Evolutionary conservation across 2,113 vertebrate species (phyloP).

Genomic region (Cariama cristata): DNA sequence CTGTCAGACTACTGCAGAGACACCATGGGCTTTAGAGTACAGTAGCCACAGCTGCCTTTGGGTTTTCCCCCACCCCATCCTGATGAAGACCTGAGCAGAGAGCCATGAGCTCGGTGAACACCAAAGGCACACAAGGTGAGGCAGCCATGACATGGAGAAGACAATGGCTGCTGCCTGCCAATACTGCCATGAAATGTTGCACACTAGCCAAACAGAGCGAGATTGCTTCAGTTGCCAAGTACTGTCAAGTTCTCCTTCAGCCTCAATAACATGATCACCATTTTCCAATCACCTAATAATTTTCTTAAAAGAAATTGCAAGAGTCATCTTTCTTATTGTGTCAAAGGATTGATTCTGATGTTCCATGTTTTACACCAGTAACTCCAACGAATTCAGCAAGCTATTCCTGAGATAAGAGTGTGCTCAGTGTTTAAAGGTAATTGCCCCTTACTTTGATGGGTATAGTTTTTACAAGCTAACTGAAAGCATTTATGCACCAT

Average conservation of each 20-base stretch:
- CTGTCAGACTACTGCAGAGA: background rate
- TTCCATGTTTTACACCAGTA: background rate
- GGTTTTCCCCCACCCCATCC: background rate
- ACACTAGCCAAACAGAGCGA: background rate
- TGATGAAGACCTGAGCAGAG: background rate
- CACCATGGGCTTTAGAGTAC: background rate
- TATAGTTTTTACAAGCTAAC: background rate
- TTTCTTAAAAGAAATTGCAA: background rate
- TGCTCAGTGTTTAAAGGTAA: background rate
- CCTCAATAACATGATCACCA: background rate
- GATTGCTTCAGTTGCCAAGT: background rate
- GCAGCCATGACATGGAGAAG: background rate
- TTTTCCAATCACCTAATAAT: background rate
- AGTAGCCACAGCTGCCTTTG: background rate
- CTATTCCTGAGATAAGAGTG: background rate
- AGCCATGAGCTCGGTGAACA: no score
- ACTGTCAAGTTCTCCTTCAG: background rate
- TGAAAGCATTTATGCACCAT: background rate
- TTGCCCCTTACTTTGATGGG: background rate
- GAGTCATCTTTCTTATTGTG: background rate
- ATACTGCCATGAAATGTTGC: background rate
- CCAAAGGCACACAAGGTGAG: background rate
- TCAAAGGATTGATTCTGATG: background rate
- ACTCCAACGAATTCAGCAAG: background rate
- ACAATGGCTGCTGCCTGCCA: rapidly evolving